Evolutionary conservation across 1,140 invertebrate species (phyloP), one percentile per base, ranked within the genome.

Genomic region (Globodera ellingtonae): DNA sequence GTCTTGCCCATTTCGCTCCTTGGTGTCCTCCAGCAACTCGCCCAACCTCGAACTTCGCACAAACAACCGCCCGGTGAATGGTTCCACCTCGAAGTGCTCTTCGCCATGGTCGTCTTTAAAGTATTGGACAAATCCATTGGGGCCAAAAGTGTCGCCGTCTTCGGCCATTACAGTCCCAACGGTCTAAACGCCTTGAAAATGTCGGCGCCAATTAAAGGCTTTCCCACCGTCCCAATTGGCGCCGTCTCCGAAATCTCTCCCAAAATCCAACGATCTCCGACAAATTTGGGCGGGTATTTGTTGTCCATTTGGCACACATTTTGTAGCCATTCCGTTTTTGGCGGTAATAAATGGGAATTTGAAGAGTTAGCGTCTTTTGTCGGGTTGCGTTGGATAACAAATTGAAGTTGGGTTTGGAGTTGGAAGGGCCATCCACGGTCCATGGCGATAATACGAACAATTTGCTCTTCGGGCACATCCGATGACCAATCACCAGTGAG

Each of bases 221-320:
- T 44, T 46, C 35, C 59, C 21, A 86, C 84, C 50, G 79, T 87
- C 66, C 83, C 81, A n/a, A 82, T 18, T 67, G 78, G 73, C 47
- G 75, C 81, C 78, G 82, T 80, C 72, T 86, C 85, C n/a, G 24
- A 35, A 6, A 86, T 65, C 48, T 81, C 59, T 18, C 86, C 70
- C 48, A 71, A 66, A 15, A 66, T 35, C 66, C 46, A 70, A 70
- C 52, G 5, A 72, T 72, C 13, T 73, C 47, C 72, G 84, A 79
- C 47, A 76, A 76, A 76, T 65, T 59, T 52, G 9, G 84, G 84
- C 6, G 78, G 52, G 73, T 79, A 62, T 47, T 69, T 70, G 70
- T 85, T 85, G 24, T 56, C 46, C 62, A 75, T n/a, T 62, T 67
- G 21, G 50, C 81, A 82, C n/a, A 75, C 77, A 66, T 72, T 65